Evolutionary conservation across 2,888 invertebrate species (phyloP).

Genomic region (Notodonta dromedarius): DNA sequence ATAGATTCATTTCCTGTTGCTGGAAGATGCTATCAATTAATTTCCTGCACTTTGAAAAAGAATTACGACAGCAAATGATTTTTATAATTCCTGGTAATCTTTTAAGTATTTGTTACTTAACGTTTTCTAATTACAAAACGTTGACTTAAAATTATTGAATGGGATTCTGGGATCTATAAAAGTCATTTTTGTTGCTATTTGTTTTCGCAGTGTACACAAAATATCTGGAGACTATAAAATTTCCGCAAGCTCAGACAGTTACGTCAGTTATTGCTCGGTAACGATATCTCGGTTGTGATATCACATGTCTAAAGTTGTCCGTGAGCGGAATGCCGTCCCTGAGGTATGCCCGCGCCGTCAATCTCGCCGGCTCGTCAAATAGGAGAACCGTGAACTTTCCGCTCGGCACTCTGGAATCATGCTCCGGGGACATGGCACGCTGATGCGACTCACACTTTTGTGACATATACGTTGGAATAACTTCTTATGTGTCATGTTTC

Average conservation of each 20-base stretch:
- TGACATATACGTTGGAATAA: neutral
- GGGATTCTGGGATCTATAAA: too few relatives aligned
- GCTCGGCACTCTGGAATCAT: neutral
- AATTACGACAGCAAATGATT: too few relatives aligned
- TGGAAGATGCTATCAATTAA: too few relatives aligned
- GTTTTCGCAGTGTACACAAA: neutral
- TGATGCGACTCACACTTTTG: conserved; percentile 1
- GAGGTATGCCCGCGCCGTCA: neutral
- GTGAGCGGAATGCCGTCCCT: neutral
- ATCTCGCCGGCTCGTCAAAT: conserved; percentile 2
- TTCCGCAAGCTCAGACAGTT: neutral
- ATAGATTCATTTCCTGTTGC: too few relatives aligned
- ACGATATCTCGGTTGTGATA: neutral
- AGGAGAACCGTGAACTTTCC: neutral
- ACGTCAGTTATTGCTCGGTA: neutral
- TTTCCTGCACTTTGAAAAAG: too few relatives aligned
- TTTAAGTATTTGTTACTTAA: too few relatives aligned
- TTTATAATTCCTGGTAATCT: too few relatives aligned
- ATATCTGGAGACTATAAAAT: neutral
- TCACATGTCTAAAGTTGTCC: conserved; percentile 4
- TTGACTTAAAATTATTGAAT: too few relatives aligned
- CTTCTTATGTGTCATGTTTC: neutral
- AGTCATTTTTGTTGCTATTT: too few relatives aligned
- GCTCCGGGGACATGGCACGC: conserved; percentile 1
- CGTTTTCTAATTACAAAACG: too few relatives aligned